phyloP scores from a whole-genome alignment of 2,113 vertebrate species.

The Caranx melampygus region DNA sequence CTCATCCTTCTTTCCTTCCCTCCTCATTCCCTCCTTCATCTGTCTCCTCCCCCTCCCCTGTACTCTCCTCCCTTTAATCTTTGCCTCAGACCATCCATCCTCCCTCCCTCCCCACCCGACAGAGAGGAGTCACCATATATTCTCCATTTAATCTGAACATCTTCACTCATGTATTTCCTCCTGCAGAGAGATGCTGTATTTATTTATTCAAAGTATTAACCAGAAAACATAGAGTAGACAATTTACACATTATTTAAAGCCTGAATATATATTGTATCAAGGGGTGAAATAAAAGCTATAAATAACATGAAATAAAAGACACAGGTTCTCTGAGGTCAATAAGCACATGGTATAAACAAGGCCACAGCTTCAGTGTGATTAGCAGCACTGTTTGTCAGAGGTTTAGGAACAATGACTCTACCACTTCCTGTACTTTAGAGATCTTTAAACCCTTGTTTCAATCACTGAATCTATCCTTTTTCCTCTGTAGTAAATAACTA shows the following conservation, averaged over 20 bases:
- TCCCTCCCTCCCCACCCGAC: conserved; percentile 25
- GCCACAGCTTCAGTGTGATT: not conserved
- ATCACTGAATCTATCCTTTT: not conserved
- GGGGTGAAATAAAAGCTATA: not conserved
- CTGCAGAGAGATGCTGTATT: not conserved
- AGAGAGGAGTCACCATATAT: not conserved
- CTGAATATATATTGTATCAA: not conserved
- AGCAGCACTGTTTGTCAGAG: not conserved
- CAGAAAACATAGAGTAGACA: too few relatives aligned
- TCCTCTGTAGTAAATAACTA: not conserved
- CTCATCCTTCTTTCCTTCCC: conserved; percentile 6
- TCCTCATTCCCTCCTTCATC: conserved; percentile 13
- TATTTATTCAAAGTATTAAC: too few relatives aligned
- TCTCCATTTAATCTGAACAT: conserved; percentile 13
- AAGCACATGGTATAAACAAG: not conserved
- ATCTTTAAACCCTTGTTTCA: not conserved
- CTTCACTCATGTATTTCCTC: conserved; percentile 1
- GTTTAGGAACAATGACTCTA: not conserved
- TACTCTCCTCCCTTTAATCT: conserved; percentile 35
- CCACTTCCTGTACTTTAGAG: not conserved
- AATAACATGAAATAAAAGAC: not conserved
- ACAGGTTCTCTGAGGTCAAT: not conserved
- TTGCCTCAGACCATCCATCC: conserved; percentile 42
- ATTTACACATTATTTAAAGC: too few relatives aligned
- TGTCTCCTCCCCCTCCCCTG: conserved; percentile 15